Percentiles rank a stretch among this genome's conserved stretches.
phyloP scores from a whole-genome alignment of 1,140 invertebrate genomes.

The Hermetia illucens region DNA sequence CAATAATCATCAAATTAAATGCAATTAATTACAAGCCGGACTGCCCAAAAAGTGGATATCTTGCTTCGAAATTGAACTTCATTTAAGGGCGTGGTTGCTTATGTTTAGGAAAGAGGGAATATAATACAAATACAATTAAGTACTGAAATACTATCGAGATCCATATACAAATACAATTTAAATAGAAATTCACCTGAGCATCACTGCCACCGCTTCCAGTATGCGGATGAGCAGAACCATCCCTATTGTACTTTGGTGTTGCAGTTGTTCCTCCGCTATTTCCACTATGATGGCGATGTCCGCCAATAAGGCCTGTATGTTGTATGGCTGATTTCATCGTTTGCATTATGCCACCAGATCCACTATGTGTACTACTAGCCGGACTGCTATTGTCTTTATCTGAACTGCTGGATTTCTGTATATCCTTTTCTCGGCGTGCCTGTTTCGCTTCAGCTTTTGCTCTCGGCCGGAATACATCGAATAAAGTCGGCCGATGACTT shows the following conservation, averaged over 20 bases:
- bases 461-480: conserved; percentile 71
- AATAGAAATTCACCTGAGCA: conserved; percentile 28
- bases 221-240: conserved; percentile 50
- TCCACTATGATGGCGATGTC: conserved; percentile 11
- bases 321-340: conserved; percentile 64
- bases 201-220: conserved; percentile 37
- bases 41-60: too few relatives aligned
- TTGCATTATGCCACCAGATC: conserved; percentile 47
- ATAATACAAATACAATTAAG: too few relatives aligned
- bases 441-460: conserved; percentile 63
- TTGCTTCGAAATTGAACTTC: too few relatives aligned
- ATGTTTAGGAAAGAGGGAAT: too few relatives aligned
- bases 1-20: too few relatives aligned
- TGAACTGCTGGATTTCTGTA: conserved; percentile 6
- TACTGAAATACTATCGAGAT: too few relatives aligned
- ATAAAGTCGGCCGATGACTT: conserved; percentile 53
- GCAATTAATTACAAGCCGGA: too few relatives aligned
- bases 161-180: too few relatives aligned
- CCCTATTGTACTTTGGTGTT: conserved; percentile 34
- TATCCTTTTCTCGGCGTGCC: conserved; percentile 43
- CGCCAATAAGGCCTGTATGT: conserved; percentile 38
- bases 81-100: too few relatives aligned
- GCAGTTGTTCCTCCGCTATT: conserved; percentile 21
- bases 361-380: conserved; percentile 26
- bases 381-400: conserved; percentile 25